Evolutionary conservation across 2,888 invertebrate species (phyloP).

Genomic region (Omphaloscelis lunosa): DNA sequence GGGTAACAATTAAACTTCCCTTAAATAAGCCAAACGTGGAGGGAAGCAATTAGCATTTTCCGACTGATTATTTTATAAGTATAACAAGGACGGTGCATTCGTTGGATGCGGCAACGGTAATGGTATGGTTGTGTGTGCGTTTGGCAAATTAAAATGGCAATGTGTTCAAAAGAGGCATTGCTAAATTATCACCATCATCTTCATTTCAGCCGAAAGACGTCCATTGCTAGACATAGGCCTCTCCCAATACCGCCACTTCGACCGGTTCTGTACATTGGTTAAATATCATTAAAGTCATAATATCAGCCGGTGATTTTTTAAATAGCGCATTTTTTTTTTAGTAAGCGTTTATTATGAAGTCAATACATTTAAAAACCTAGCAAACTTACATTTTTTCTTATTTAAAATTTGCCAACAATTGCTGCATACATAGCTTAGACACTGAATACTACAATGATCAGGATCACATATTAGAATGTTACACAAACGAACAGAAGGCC

Average conservation of each 20-base stretch:
- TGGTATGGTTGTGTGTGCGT: not conserved
- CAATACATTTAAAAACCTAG: not conserved
- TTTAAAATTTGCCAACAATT: not conserved
- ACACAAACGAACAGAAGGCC: not conserved
- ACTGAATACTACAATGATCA: not conserved
- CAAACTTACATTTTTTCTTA: not conserved
- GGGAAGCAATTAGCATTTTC: constrained; percentile 87
- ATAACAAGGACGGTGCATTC: constrained; percentile 38
- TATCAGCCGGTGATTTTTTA: not conserved
- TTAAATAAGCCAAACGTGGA: constrained; percentile 88
- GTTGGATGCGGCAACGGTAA: constrained; percentile 49
- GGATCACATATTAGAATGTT: not conserved
- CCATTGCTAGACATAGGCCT: no score
- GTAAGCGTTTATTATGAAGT: no score
- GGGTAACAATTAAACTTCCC: constrained; percentile 89
- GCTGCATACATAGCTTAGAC: not conserved
- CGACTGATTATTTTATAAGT: constrained; percentile 87
- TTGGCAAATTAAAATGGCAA: not conserved
- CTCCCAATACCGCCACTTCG: no score
- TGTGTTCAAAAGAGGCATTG: not conserved
- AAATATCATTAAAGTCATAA: not conserved
- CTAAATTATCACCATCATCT: not conserved
- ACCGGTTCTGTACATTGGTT: not conserved
- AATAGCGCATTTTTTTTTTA: no score
- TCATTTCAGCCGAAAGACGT: no score